Percentiles rank a stretch among this genome's conserved stretches.
These are phyloP conservation scores for Orgyia antiqua DNA, from an alignment of 2,888 invertebrate genomes.

Conservation along the genomic window DNA sequence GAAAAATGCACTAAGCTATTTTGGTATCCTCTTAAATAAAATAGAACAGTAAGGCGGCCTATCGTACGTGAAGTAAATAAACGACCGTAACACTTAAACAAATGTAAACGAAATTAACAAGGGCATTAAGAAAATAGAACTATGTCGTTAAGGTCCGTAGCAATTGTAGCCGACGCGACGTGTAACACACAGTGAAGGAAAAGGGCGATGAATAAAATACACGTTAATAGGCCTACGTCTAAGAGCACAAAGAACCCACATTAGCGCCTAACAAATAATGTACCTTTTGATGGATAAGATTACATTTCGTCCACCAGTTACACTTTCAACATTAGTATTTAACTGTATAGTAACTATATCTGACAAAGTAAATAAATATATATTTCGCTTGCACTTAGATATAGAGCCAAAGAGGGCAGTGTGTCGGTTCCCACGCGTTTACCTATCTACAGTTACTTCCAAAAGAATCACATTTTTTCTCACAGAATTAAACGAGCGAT, in stretches of 20 bases:
- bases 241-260: constrained; percentile 58
- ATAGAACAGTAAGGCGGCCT: constrained; percentile 22
- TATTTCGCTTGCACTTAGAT: constrained; percentile 71
- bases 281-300: constrained; percentile 64
- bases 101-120: constrained; percentile 55
- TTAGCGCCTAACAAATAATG: constrained; percentile 62
- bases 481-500: constrained; percentile 76
- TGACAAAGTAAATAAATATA: constrained; percentile 62
- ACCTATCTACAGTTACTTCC: constrained; percentile 65
- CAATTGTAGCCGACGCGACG: constrained; percentile 47
- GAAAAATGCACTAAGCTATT: too few species aligned
- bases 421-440: constrained; percentile 68
- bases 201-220: constrained; percentile 65
- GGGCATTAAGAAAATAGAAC: constrained; percentile 54
- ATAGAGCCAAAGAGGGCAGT: constrained; percentile 47
- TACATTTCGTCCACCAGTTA: constrained; percentile 48
- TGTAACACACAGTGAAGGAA: constrained; percentile 49
- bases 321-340: constrained; percentile 52
- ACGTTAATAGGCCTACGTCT: constrained; percentile 55
- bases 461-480: constrained; percentile 71
- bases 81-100: constrained; percentile 41
- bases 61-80: constrained; percentile 33
- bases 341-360: constrained; percentile 71
- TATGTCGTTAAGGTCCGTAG: constrained; percentile 51
- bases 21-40: too few species aligned